Conservation (phyloP, 2,797 vertebrate genomes). For the Adrianichthys oophorus region DNA sequence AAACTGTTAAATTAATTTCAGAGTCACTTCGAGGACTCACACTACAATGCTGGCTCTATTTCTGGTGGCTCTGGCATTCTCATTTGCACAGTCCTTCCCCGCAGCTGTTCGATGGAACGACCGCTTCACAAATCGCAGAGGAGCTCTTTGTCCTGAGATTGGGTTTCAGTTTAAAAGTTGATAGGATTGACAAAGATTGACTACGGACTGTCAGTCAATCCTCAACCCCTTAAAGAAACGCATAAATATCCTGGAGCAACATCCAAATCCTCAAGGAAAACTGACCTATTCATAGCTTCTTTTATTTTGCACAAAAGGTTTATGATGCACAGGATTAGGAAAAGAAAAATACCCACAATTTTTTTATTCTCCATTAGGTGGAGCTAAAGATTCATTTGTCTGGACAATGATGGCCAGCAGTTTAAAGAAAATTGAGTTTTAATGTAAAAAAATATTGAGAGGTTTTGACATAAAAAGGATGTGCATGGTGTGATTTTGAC, state of each 20-base stretch:
- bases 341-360: too few relatives aligned
- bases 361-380: slow-evolving; percentile 42
- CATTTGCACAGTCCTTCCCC: slow-evolving; percentile 30
- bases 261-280: background rate
- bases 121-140: slow-evolving; percentile 16
- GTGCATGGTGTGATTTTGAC: background rate
- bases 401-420: background rate
- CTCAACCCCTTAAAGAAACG: too few relatives aligned
- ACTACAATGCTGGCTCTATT: slow-evolving; percentile 20
- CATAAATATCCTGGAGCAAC: too few relatives aligned
- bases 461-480: background rate
- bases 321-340: too few relatives aligned
- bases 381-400: slow-evolving; percentile 32
- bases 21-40: slow-evolving; percentile 43
- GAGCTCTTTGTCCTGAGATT: slow-evolving; percentile 36
- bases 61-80: slow-evolving; percentile 45
- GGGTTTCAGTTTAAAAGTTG: slow-evolving; percentile 42
- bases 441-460: background rate
- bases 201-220: slow-evolving; percentile 7
- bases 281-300: background rate
- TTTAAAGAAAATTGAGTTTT: background rate
- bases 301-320: too few relatives aligned
- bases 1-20: slow-evolving; percentile 11
- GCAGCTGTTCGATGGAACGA: slow-evolving; percentile 55
- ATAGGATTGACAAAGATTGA: slow-evolving; percentile 17